A percentile compares a stretch with the other conserved stretches of the same genome.
phyloP scores from a whole-genome alignment of 2,113 vertebrate species.

The Paramormyrops kingsleyae region DNA sequence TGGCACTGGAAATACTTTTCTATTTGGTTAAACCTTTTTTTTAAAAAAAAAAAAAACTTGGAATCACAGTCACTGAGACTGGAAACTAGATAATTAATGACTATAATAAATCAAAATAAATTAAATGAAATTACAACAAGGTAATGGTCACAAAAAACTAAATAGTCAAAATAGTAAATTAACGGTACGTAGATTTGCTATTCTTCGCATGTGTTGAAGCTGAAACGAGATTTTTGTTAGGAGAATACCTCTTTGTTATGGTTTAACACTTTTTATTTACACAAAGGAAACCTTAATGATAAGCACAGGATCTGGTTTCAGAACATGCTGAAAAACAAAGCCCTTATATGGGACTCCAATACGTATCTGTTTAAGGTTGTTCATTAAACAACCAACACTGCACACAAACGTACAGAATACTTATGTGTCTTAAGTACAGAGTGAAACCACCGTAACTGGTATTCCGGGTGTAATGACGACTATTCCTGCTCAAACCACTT shows the following conservation, averaged over 20 bases:
- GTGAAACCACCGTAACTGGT: background rate
- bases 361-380: background rate
- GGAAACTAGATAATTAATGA: background rate
- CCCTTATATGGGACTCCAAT: background rate
- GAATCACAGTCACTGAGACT: background rate
- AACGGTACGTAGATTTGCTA: background rate
- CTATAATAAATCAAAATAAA: background rate
- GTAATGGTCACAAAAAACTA: background rate
- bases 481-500: background rate
- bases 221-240: background rate
- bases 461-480: background rate
- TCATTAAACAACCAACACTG: background rate
- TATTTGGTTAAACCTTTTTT: background rate
- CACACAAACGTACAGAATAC: background rate
- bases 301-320: background rate
- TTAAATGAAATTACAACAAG: background rate
- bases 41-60: background rate
- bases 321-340: background rate
- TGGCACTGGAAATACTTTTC: background rate
- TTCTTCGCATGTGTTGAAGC: background rate
- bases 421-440: background rate
- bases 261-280: background rate
- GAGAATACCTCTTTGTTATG: background rate
- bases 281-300: background rate
- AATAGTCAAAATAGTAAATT: background rate